Evolutionary conservation across 2,888 invertebrate genomes (phyloP).

Genomic region (Leucoma salicis): DNA sequence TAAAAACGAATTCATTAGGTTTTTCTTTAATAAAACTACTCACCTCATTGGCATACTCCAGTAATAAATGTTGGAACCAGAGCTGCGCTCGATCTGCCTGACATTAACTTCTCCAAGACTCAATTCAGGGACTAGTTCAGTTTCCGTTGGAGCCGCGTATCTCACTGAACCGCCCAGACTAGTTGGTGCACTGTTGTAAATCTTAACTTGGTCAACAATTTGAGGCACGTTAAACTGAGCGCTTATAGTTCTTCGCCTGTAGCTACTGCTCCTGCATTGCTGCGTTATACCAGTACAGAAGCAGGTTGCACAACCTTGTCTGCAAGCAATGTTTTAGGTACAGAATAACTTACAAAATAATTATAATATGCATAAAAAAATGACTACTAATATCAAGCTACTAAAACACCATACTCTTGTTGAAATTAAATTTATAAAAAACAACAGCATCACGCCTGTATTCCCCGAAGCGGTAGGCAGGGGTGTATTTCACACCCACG

Average conservation of each 20-base stretch:
- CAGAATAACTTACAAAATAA: neutral
- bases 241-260: conserved; percentile 83
- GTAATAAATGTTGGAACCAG: conserved; percentile 86
- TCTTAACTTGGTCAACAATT: conserved; percentile 55
- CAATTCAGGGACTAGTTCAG: conserved; percentile 64
- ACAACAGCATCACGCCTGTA: too few relatives aligned
- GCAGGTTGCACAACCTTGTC: conserved; percentile 95
- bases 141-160: conserved; percentile 58
- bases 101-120: conserved; percentile 84
- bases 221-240: conserved; percentile 63
- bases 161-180: conserved; percentile 42
- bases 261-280: conserved; percentile 90
- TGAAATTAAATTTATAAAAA: too few relatives aligned
- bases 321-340: conserved; percentile 28
- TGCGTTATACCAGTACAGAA: conserved; percentile 96
- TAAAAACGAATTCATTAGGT: too few relatives aligned
- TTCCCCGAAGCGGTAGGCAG: too few relatives aligned
- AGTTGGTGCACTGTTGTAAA: conserved; percentile 56
- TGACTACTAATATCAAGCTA: too few relatives aligned
- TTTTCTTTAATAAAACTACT: too few relatives aligned
- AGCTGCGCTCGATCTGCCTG: conserved; percentile 77
- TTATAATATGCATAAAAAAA: neutral
- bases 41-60: conserved; percentile 90
- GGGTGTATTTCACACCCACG: too few relatives aligned
- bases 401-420: too few relatives aligned